A percentile compares a stretch with the other conserved stretches of the same genome.
Conservation (phyloP, 2,113 vertebrate genomes). For the Zapus hudsonius region DNA sequence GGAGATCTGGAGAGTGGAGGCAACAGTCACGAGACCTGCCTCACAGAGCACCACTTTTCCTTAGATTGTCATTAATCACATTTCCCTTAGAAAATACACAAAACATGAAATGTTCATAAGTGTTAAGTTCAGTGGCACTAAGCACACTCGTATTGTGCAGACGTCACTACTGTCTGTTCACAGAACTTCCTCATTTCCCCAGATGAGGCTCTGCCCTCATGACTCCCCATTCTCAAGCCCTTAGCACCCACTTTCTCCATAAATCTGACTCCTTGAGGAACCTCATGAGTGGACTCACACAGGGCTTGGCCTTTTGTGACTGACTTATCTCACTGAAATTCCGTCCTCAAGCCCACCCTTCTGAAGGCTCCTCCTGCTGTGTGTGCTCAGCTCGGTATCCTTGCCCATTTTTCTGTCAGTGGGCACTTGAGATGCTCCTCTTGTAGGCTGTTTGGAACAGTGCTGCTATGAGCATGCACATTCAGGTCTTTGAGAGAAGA, state of each 20-base stretch:
- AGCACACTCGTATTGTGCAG: fast-evolving
- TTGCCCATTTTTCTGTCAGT: background rate
- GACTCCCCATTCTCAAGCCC: background rate
- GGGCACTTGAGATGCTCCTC: background rate
- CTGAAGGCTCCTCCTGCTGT: fast-evolving
- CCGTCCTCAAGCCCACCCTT: background rate
- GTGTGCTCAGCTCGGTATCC: background rate
- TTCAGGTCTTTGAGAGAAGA: background rate
- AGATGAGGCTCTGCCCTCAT: background rate
- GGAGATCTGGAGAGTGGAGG: background rate
- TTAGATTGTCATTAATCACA: background rate
- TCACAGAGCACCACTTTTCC: background rate
- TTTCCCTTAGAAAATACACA: too few species aligned
- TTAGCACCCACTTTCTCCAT: background rate
- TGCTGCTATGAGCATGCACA: background rate
- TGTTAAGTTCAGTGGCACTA: background rate
- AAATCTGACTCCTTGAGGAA: background rate
- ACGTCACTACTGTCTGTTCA: background rate
- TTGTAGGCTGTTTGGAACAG: too few species aligned
- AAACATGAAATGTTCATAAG: background rate
- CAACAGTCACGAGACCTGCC: background rate
- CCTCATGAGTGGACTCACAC: background rate
- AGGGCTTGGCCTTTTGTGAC: background rate
- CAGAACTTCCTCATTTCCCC: background rate
- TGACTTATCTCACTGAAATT: fast-evolving